Evolutionary conservation across 2,797 vertebrate genomes (phyloP), one percentile per base, ranked within the genome.

Genomic region (Pangasius larnaudii): DNA sequence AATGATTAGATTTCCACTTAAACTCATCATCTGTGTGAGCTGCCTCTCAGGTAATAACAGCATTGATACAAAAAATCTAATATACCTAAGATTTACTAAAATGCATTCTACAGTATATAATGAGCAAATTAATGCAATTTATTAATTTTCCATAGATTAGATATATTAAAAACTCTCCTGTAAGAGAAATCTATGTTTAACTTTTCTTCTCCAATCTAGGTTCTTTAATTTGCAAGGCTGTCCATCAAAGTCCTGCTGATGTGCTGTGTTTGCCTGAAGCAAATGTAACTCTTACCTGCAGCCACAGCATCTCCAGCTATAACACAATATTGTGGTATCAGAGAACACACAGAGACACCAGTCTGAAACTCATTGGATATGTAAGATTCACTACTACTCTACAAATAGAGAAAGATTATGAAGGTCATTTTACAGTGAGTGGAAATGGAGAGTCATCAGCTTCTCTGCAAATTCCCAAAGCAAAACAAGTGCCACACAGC

Each of bases 221-320:
- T 87, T 61, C 0, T 19, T 86, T 87, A 3, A 82, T 88, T 79
- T 88, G 87, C 89, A 72, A n/a, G 5, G 9, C 90, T 24, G 93
- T 94, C 10, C 11, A 91, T 78, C 93, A 94, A 71, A 49, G 14
- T 19, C 93, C 93, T 65, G 27, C 90, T n/a, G 84, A 88, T 67
- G 85, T 94, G 33, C 1, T 92, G 71, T 69, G n/a, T 84, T 36
- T 61, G 27, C 83, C 87, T 72, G 1, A 80, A 6, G 61, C 2
- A 1, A 49, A 79, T 14, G 67, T 77, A n/a, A 84, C 3, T 24
- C 80, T 94, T 75, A 93, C 36, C 78, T 94, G 91, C 84, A 91
- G 0, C 24, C 93, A 93, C 53, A 84, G 2, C 13, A 81, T 91
- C 58, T 1, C 0, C 5, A 90, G 8, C n/a, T 87, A 91, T 85